Conservation (phyloP, 2,113 vertebrate genomes). For the Dinomys branickii region DNA sequence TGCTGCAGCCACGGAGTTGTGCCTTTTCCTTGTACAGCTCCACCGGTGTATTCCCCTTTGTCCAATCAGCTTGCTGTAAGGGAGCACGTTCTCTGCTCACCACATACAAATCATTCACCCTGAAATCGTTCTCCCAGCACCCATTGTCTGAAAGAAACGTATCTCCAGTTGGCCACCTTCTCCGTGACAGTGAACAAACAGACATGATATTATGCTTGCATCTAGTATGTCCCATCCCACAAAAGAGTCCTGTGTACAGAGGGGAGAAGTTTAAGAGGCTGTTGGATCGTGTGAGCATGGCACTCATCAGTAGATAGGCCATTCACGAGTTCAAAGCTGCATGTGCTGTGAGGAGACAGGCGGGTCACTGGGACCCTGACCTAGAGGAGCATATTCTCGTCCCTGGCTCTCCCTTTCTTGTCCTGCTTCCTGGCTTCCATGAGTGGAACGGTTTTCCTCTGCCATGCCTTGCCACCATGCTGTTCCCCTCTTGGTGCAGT, state of each 20-base stretch:
- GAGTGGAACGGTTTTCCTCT: neutral
- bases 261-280: neutral
- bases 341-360: neutral
- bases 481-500: neutral
- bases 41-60: rapidly evolving
- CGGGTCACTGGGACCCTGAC: neutral
- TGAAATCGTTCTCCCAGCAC: too few relatives aligned
- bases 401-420: neutral
- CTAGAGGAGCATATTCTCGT: neutral
- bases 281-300: neutral
- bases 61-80: too few relatives aligned
- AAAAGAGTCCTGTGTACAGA: neutral
- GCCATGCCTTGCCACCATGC: neutral
- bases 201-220: neutral
- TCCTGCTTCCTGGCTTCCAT: neutral
- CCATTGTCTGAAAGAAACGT: neutral
- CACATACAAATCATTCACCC: rapidly evolving
- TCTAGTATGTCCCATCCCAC: neutral
- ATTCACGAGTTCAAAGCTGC: neutral
- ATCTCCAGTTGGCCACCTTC: neutral
- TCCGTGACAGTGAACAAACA: neutral
- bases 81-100: neutral
- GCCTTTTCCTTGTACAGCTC: neutral
- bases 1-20: rapidly evolving
- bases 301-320: neutral